Evolutionary conservation across 1,140 invertebrate species (phyloP).

Genomic region (Drosophila eugracilis): DNA sequence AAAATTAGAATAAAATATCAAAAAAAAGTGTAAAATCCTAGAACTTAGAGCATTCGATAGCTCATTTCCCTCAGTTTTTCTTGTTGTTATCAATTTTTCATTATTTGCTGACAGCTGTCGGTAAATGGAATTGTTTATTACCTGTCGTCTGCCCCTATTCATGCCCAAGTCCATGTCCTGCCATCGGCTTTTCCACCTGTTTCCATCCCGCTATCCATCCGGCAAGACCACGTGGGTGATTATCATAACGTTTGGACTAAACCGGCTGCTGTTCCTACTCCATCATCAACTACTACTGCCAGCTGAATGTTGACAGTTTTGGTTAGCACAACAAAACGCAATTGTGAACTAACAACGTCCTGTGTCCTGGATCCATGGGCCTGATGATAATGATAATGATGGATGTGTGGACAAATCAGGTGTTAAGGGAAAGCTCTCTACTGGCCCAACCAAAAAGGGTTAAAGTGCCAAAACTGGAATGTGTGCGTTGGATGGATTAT

Average conservation of each 20-base stretch:
- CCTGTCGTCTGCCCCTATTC: constrained; percentile 53
- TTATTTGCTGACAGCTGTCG: constrained; percentile 80
- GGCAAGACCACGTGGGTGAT: constrained; percentile 45
- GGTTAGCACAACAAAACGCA: constrained; percentile 64
- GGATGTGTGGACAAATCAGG: constrained; percentile 26
- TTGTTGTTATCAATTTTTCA: constrained; percentile 75
- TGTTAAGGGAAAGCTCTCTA: constrained; percentile 10
- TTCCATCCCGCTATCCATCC: constrained; percentile 1
- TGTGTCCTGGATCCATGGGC: too few relatives aligned
- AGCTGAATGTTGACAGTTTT: constrained; percentile 71
- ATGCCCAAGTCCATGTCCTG: constrained; percentile 27
- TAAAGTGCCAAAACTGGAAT: constrained; percentile 23
- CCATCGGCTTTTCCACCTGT: constrained; percentile 5
- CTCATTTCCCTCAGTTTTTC: not conserved
- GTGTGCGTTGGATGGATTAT: constrained; percentile 21
- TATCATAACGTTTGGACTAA: constrained; percentile 70
- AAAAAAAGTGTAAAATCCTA: not conserved
- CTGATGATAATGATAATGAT: constrained; percentile 38
- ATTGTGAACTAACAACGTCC: constrained; percentile 36
- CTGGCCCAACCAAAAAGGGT: constrained; percentile 12
- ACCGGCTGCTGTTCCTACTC: constrained; percentile 27
- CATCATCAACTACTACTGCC: constrained; percentile 36
- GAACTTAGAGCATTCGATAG: not conserved
- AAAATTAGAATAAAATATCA: not conserved
- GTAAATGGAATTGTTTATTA: constrained; percentile 83